phyloP scores from a whole-genome alignment of 2,888 invertebrate genomes.

The Polyommatus icarus region DNA sequence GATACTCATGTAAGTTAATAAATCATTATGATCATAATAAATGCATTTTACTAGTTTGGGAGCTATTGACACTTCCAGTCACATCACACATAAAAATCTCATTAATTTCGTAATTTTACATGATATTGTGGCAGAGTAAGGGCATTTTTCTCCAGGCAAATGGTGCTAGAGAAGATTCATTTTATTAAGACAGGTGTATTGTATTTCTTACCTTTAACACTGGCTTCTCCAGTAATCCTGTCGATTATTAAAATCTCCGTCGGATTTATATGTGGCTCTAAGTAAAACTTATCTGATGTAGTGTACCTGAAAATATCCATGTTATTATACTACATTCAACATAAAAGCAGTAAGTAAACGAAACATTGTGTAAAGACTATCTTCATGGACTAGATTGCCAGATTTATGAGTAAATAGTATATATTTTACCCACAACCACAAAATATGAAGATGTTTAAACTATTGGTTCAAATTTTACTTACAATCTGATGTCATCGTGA shows the following conservation, averaged over 20 bases:
- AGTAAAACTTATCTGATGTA: conserved; percentile 93
- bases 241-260: conserved; percentile 92
- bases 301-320: conserved; percentile 83
- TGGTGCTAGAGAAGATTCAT: background rate
- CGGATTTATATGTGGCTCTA: conserved; percentile 88
- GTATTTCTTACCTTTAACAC: conserved; percentile 81
- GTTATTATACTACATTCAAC: conserved; percentile 19
- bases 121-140: background rate
- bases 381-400: background rate
- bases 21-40: too few relatives aligned
- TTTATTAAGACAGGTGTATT: background rate
- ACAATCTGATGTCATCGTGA: conserved; percentile 88
- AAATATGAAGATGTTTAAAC: background rate
- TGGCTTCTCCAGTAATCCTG: conserved; percentile 86
- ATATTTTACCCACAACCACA: too few relatives aligned
- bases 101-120: background rate
- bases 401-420: background rate
- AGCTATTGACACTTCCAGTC: background rate
- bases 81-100: background rate
- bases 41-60: too few relatives aligned
- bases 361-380: background rate
- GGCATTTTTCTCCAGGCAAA: background rate
- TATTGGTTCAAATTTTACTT: conserved; percentile 46
- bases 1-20: too few relatives aligned
- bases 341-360: background rate